Evolutionary conservation across 1,140 invertebrate species (phyloP), one percentile per base, ranked within the genome.

Genomic region (Kradibia gibbosae): DNA sequence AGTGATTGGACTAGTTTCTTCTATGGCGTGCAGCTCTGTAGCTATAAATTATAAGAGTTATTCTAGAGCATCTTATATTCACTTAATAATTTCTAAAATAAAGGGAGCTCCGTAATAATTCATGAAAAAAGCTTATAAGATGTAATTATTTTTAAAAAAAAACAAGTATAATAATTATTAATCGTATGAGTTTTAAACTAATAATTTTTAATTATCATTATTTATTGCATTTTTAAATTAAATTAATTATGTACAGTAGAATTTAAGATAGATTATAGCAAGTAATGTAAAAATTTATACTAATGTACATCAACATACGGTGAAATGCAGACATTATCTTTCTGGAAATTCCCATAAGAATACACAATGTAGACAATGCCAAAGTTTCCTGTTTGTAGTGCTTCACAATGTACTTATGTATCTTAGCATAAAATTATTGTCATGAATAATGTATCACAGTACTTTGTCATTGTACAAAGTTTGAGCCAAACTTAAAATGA

Each of bases 371-470:
- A 65, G 60, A 65, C 15, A 65, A 65, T 65, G 31, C 31, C 17
- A 65, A 65, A 36, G 31, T 65, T 65, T 65, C 60, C 60, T 65
- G 60, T 36, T 65, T 65, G 31, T 36, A 65, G 3, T 36, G 8
- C 22, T 65, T 60, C 57, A 60, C 60, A 36, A 65, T 65, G 31
- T 20, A 36, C 15, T 65, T 65, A 65, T 65, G 31, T 65, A 65
- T 11, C 60, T 65, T 65, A 36, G 31, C 31, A 65, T 65, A 65
- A 65, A 65, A 31, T 62, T 62, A 36, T 65, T 28, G 60, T 36
- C 20, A 36, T 65, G 31, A 65, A 36, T 65, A 65, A 65, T 65
- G 15, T 65, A 36, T 36, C 3, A 17, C 31, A 17, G 31, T 20
- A 36, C 60, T 65, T 65, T 36, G 31, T 65, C 60, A 36, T 36